A percentile compares a stretch with the other conserved stretches of the same genome.
Evolutionary conservation across 2,888 invertebrate genomes (phyloP).

Genomic region (Syrista parreyssii): DNA sequence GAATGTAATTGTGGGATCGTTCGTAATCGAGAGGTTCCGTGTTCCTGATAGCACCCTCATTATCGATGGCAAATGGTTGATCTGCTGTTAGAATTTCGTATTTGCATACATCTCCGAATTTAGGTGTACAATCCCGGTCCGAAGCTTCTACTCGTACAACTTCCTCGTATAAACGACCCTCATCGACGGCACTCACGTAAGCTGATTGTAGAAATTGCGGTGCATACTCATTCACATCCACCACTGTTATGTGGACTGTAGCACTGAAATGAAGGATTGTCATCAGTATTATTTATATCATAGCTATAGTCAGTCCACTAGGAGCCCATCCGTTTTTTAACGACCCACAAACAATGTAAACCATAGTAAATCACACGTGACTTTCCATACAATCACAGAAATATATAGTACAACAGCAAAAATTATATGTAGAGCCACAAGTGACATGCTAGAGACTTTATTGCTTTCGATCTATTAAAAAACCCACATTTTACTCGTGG

Average conservation of each 20-base stretch:
- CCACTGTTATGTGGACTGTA: constrained; percentile 92
- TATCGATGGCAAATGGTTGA: constrained; percentile 91
- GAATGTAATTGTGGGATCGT: constrained; percentile 93
- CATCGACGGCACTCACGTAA: constrained; percentile 91
- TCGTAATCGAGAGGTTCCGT: constrained; percentile 94
- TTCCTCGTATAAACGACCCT: constrained; percentile 89
- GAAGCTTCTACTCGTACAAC: constrained; percentile 92
- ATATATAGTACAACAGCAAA: too few relatives aligned
- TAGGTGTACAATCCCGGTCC: constrained; percentile 95
- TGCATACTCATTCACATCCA: constrained; percentile 95
- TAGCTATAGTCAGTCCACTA: constrained; percentile 1
- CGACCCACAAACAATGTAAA: too few relatives aligned
- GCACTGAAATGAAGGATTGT: constrained; percentile 72
- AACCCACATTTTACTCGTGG: too few relatives aligned
- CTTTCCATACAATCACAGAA: too few relatives aligned
- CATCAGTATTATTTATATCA: constrained; percentile 1
- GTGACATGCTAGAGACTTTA: too few relatives aligned
- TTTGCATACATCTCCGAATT: constrained; percentile 95
- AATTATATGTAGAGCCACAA: too few relatives aligned
- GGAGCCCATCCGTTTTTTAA: neutral
- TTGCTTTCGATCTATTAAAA: too few relatives aligned
- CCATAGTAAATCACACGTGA: too few relatives aligned
- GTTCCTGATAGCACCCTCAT: constrained; percentile 93
- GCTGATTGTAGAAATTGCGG: constrained; percentile 92
- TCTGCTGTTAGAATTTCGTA: constrained; percentile 95